Evolutionary conservation across 2,888 invertebrate genomes (phyloP).

Genomic region (Barypeithes pellucidus): DNA sequence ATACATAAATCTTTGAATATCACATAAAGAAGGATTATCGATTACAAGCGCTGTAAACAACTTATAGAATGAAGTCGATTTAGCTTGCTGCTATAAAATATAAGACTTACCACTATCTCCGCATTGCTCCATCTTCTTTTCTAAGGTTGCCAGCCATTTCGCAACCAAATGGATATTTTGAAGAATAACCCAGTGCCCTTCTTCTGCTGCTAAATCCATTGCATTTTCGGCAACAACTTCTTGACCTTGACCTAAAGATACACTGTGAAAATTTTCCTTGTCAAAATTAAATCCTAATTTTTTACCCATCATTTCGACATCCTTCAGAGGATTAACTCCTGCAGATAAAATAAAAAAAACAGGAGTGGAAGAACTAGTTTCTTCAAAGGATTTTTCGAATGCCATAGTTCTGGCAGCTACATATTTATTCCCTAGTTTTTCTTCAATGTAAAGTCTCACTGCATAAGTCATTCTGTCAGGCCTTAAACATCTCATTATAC

Average conservation of each 20-base stretch:
- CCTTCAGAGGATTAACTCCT: slow-evolving; percentile 95
- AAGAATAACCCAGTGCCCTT: slow-evolving; percentile 94
- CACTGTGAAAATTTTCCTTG: slow-evolving; percentile 90
- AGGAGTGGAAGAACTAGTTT: slow-evolving; percentile 88
- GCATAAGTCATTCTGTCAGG: slow-evolving; percentile 97
- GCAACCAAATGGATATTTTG: slow-evolving; percentile 94
- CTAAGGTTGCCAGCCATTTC: slow-evolving; percentile 89
- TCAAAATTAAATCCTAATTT: slow-evolving; percentile 86
- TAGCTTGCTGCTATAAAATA: too few species aligned
- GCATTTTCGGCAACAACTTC: slow-evolving; percentile 93
- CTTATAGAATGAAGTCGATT: neutral
- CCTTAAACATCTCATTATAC: slow-evolving; percentile 92
- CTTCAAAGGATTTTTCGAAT: slow-evolving; percentile 89
- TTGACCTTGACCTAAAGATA: slow-evolving; percentile 95
- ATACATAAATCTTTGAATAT: too few species aligned
- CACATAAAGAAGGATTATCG: too few species aligned
- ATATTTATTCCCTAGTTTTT: slow-evolving; percentile 88
- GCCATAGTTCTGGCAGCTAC: slow-evolving; percentile 85
- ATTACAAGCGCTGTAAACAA: too few species aligned
- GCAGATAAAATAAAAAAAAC: slow-evolving; percentile 96
- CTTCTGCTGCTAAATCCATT: slow-evolving; percentile 81
- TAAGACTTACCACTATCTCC: slow-evolving; percentile 74
- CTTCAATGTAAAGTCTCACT: slow-evolving; percentile 89
- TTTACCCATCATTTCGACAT: slow-evolving; percentile 90
- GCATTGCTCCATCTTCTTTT: slow-evolving; percentile 92